Conservation (phyloP, 2,113 vertebrate species). For the Columba livia region DNA sequence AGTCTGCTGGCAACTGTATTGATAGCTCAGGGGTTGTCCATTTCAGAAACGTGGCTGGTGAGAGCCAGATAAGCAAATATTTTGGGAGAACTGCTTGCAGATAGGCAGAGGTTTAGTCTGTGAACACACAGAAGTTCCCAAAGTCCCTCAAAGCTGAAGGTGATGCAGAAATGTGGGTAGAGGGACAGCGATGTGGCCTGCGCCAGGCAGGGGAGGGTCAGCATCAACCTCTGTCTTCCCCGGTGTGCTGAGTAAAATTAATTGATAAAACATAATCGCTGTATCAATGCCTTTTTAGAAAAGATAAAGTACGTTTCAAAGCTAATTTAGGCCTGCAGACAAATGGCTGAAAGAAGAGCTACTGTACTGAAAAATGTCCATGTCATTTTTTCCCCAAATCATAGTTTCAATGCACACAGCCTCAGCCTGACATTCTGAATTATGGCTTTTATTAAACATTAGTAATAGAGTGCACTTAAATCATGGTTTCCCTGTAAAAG, state of each 20-base stretch:
- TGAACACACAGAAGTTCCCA: neutral
- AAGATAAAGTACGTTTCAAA: constrained; percentile 55
- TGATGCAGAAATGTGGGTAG: neutral
- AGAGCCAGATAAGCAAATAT: neutral
- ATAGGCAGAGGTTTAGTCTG: neutral
- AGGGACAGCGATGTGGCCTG: neutral
- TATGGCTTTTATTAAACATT: constrained; percentile 76
- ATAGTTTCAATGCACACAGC: constrained; percentile 66
- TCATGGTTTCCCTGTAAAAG: constrained; percentile 73
- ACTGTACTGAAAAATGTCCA: constrained; percentile 39
- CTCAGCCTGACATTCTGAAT: constrained; percentile 72
- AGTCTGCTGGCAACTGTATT: neutral
- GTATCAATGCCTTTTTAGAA: constrained; percentile 63
- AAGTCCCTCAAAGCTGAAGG: neutral
- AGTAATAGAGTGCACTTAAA: constrained; percentile 75
- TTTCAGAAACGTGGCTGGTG: fast-evolving
- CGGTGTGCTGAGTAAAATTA: neutral
- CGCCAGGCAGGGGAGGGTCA: too few relatives aligned
- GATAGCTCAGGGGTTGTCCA: neutral
- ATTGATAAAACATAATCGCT: constrained; percentile 55
- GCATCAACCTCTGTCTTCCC: neutral
- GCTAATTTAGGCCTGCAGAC: constrained; percentile 58
- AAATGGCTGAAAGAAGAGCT: constrained; percentile 65
- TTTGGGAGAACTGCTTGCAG: neutral
- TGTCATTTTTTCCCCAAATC: constrained; percentile 57